Percentiles rank a stretch among this genome's conserved stretches.
These are phyloP conservation scores for Philaethria dido DNA, from an alignment of 2,888 invertebrate species.

Conservation along the genomic window DNA sequence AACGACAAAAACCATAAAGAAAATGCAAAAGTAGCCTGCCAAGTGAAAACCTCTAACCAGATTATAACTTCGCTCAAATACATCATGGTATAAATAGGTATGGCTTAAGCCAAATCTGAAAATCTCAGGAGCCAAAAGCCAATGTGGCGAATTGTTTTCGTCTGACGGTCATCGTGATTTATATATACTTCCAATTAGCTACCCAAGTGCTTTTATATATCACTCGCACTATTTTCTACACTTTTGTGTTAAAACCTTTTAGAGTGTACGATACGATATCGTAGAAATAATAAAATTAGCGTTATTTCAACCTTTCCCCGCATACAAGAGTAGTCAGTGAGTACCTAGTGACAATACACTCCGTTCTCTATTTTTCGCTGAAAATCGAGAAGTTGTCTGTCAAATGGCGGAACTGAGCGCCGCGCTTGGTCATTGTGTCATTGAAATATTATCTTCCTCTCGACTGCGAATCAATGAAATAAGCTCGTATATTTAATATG, in stretches of 20 bases:
- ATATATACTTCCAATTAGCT: constrained; percentile 78
- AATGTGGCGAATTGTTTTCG: constrained; percentile 61
- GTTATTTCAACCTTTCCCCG: too few species aligned
- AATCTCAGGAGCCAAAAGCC: constrained; percentile 50
- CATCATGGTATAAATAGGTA: constrained; percentile 8
- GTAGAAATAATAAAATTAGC: too few species aligned
- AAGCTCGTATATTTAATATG: too few species aligned
- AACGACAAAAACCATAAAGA: background rate
- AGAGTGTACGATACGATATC: constrained; percentile 31
- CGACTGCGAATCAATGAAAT: too few species aligned
- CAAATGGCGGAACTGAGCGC: too few species aligned
- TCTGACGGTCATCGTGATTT: constrained; percentile 68
- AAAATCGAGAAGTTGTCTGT: too few species aligned
- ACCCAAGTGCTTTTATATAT: constrained; percentile 75
- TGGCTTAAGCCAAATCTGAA: constrained; percentile 17
- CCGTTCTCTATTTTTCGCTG: too few species aligned
- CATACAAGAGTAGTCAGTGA: too few species aligned
- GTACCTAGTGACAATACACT: too few species aligned
- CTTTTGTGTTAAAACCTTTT: constrained; percentile 57
- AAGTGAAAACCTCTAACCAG: background rate
- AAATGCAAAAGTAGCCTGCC: constrained; percentile 4
- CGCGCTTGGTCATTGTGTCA: too few species aligned
- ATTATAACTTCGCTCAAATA: constrained; percentile 9
- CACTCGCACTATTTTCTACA: constrained; percentile 73
- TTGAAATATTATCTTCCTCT: too few species aligned